Evolutionary conservation across 2,113 vertebrate species (phyloP), one percentile per base, ranked within the genome.

Genomic region (Ramphastos sulfuratus): DNA sequence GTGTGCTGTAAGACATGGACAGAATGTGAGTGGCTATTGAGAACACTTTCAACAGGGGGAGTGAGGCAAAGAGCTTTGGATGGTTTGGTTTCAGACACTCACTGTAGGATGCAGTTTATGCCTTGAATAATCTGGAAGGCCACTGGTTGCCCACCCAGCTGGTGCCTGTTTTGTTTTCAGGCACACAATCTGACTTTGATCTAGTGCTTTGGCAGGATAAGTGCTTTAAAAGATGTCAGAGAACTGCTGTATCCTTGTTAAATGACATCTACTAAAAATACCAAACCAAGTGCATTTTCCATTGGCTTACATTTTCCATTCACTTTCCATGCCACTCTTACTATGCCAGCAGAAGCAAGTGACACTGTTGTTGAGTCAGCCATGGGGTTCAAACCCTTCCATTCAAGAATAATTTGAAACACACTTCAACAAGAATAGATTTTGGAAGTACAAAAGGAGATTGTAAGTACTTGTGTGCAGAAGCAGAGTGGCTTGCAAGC

Each of bases 261-360:
- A 91, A 85, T 55, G 65, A 58, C 73, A 64, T 74, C n/a, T 37
- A 44, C 92, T 84, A 87, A 91, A 84, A 91, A 84, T 91, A 89
- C 16, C 73, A 70, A 70, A 71, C 33, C 58, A 66, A 30, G 35
- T 46, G 44, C 44, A 46, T 46, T 46, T 46, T 46, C 44, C 44
- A 46, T 46, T 46, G 44, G 15, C 30, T 69, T 72, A 65, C 44
- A 46, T 74, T 81, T 95, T 72, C 70, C 77, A 60, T n/a, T 58
- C 82, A 9, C 61, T 84, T 66, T 63, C n/a, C 44, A 55, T 46
- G 33, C 50, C 46, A 37, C 64, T 59, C 33, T 78, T 83, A 48
- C n/a, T 63, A 33, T 15, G 42, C 74, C 94, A 64, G 79, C 28
- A 14, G 21, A n/a, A 66, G 50, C 64, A 35, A 67, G 37, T 39